Evolutionary conservation across 2,113 vertebrate species (phyloP).

Genomic region (Pollachius pollachius): DNA sequence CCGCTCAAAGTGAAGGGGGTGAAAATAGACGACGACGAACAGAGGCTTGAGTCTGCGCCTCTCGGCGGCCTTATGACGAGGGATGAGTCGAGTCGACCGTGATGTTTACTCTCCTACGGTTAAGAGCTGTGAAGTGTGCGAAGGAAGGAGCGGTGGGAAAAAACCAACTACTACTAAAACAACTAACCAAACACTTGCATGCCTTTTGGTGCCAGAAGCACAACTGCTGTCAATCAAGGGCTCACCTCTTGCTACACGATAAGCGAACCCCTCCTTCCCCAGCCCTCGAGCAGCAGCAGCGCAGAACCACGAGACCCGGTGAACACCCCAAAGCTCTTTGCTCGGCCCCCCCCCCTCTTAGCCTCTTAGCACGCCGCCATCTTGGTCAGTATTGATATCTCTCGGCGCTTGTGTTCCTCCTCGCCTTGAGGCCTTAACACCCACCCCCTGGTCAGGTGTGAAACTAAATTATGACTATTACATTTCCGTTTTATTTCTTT

Average conservation of each 20-base stretch:
- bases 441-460: constrained; percentile 22
- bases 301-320: too few relatives aligned
- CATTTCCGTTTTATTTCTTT: not conserved
- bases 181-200: constrained; percentile 15
- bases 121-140: too few relatives aligned
- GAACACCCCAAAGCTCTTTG: too few relatives aligned
- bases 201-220: constrained; percentile 36
- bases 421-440: constrained; percentile 60
- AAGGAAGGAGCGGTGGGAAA: too few relatives aligned
- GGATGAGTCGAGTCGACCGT: not conserved
- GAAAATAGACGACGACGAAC: constrained; percentile 6
- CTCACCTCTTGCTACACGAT: constrained; percentile 12
- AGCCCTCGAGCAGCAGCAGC: constrained; percentile 36
- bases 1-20: too few relatives aligned
- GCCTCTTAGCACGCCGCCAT: not conserved
- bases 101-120: too few relatives aligned
- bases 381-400: constrained; percentile 14
- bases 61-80: constrained; percentile 47
- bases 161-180: not conserved
- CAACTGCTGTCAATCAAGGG: constrained; percentile 35
- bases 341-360: too few relatives aligned
- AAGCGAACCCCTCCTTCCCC: too few relatives aligned
- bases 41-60: constrained; percentile 5
- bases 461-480: constrained; percentile 15
- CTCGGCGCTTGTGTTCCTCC: constrained; percentile 15